Percentiles rank a stretch among this genome's conserved stretches.
Evolutionary conservation across 2,113 vertebrate species (phyloP).

Genomic region (Anhinga anhinga): DNA sequence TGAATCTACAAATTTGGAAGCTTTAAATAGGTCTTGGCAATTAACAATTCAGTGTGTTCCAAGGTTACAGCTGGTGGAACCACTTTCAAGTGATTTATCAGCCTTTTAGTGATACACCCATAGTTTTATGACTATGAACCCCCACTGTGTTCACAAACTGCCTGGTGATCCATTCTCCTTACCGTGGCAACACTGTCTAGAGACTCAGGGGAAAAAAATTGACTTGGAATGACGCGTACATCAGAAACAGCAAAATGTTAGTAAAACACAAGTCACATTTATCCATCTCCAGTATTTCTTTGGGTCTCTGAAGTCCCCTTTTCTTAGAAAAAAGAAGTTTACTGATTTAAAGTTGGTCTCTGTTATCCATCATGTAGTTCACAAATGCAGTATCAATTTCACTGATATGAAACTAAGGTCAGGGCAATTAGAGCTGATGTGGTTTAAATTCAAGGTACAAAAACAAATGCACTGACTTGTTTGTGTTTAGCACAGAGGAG

Average conservation of each 20-base stretch:
- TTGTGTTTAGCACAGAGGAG: neutral
- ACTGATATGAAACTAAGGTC: neutral
- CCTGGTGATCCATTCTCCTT: neutral
- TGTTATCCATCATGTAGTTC: neutral
- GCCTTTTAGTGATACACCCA: neutral
- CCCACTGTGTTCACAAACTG: neutral
- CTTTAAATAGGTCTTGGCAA: neutral
- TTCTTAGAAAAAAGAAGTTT: neutral
- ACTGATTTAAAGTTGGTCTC: neutral
- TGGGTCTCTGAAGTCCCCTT: neutral
- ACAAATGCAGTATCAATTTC: neutral
- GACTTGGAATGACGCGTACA: neutral
- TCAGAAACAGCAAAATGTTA: neutral
- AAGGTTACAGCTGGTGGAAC: slow-evolving; percentile 9
- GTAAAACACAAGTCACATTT: neutral
- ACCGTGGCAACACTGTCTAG: neutral
- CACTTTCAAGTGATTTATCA: neutral
- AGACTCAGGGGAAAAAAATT: neutral
- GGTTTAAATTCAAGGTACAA: neutral
- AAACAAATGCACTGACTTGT: neutral
- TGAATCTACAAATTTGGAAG: neutral
- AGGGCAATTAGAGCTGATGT: neutral
- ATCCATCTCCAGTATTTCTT: neutral
- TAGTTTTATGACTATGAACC: neutral
- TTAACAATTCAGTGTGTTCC: neutral